Evolutionary conservation across 2,888 invertebrate species (phyloP), one percentile per base, ranked within the genome.

Genomic region (Phanerotoma sp.): DNA sequence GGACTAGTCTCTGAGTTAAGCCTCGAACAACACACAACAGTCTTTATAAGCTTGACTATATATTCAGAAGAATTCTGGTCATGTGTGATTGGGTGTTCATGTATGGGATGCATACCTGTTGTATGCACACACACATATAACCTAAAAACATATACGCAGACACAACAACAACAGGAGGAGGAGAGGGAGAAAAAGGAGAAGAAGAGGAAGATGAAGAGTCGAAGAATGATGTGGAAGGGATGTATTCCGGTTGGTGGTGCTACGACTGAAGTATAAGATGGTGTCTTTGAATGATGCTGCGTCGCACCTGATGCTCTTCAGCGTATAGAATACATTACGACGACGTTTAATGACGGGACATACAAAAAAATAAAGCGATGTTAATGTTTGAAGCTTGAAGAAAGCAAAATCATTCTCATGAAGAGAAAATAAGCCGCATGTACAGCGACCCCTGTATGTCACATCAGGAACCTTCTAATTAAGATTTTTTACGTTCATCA

Each of bases 191-290:
- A 47, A 47, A 30, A 16, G 47, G 48, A 28, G 38, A 51, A 49
- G 41, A 40, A 54, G 40, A 40, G 50, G 9, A 9, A 25, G 25
- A 25, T 25, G 25, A 25, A 25, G 25, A 25, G 7, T 45, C 35
- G 50, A 47, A 38, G 47, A 42, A 40, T 35, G 58, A 62, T 56
- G 59, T 62, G 56, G 53, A 58, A 55, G 53, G 53, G 57, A 37
- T 50, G 15, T 38, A 51, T 40, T 53, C 38, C 46, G 28, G 42
- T 51, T 47, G 50, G 45, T 25, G 35, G n/a, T 44, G 35, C 44
- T 35, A 32, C 33, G 45, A 49, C 51, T 51, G 33, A 47, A 48
- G 49, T 51, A 49, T 51, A 56, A 57, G 51, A 54, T 57, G 58
- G 57, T 56, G 57, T 57, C 53, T 49, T 37, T 53, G 45, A 52